A percentile compares a stretch with the other conserved stretches of the same genome.
Evolutionary conservation across 2,797 vertebrate species (phyloP).

Genomic region (Okamejei kenojei): DNA sequence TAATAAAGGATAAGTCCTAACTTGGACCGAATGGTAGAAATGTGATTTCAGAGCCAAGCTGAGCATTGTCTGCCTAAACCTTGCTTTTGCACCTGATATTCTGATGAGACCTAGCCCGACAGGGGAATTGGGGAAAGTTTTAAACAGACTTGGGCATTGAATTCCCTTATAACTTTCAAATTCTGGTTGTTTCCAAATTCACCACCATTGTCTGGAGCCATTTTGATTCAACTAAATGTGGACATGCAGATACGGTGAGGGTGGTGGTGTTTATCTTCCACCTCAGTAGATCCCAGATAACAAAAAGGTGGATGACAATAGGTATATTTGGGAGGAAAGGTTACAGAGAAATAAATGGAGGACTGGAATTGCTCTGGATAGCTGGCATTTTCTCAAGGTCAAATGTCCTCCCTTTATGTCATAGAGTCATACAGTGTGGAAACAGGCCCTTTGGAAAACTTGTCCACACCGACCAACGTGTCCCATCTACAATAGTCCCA

Average conservation of each 20-base stretch:
- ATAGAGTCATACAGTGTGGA: no score
- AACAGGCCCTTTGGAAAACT: no score
- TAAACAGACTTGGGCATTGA: background rate
- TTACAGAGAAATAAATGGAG: no score
- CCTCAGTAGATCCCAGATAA: no score
- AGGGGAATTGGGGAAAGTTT: background rate
- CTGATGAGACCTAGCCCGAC: background rate
- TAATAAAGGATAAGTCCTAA: background rate
- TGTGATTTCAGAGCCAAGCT: background rate
- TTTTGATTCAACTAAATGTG: background rate
- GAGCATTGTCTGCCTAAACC: background rate
- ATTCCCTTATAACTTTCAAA: background rate
- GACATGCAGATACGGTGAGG: background rate
- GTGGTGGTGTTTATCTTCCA: no score
- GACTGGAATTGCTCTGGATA: no score
- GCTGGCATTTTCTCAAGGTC: no score
- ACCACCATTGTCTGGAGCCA: background rate
- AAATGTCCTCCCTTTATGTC: no score
- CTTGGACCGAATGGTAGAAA: background rate
- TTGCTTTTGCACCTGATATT: background rate
- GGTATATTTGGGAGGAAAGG: no score
- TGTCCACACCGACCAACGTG: no score
- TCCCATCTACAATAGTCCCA: no score
- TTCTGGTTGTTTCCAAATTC: background rate
- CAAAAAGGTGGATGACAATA: no score